Conservation (phyloP, 64 coral and sea anemone species). For the Montipora sp. region DNA sequence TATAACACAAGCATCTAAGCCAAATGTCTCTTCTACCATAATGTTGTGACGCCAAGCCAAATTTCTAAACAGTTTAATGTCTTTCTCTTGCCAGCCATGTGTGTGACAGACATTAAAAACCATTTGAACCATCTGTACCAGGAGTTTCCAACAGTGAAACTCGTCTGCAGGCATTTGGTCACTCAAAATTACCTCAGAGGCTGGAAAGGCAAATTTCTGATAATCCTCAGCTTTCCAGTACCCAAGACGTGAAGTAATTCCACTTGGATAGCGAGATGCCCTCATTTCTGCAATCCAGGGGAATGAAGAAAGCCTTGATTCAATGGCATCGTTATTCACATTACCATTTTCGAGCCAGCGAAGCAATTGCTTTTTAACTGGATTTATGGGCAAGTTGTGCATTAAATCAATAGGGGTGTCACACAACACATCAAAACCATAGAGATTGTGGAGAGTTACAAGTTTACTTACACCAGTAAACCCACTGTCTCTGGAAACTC, state of each 20-base stretch:
- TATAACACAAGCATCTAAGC: conserved; percentile 52
- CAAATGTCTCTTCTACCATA: conserved; percentile 61
- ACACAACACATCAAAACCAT: conserved; percentile 66
- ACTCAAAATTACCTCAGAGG: conserved; percentile 66
- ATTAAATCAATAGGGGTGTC: conserved; percentile 71
- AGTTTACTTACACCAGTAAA: conserved; percentile 71
- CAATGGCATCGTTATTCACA: conserved; percentile 35
- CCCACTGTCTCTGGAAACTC: conserved; percentile 57
- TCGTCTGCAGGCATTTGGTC: conserved; percentile 42
- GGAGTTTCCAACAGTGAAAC: conserved; percentile 60
- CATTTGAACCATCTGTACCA: conserved; percentile 65
- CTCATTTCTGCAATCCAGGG: conserved; percentile 65
- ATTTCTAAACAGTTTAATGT: conserved; percentile 59
- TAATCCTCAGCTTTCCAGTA: conserved; percentile 66
- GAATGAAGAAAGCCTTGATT: conserved; percentile 53
- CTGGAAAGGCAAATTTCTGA: conserved; percentile 54
- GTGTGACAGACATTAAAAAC: conserved; percentile 51
- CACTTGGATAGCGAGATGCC: conserved; percentile 57
- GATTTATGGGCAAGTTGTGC: conserved; percentile 71
- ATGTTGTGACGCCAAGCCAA: conserved; percentile 68
- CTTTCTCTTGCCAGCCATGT: conserved; percentile 15
- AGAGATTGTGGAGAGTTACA: conserved; percentile 50
- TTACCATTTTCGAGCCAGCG: conserved; percentile 37
- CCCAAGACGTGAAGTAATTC: conserved; percentile 53
- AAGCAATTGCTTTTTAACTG: conserved; percentile 54